phyloP scores from a whole-genome alignment of 2,113 vertebrate genomes.

The Petromus typicus region DNA sequence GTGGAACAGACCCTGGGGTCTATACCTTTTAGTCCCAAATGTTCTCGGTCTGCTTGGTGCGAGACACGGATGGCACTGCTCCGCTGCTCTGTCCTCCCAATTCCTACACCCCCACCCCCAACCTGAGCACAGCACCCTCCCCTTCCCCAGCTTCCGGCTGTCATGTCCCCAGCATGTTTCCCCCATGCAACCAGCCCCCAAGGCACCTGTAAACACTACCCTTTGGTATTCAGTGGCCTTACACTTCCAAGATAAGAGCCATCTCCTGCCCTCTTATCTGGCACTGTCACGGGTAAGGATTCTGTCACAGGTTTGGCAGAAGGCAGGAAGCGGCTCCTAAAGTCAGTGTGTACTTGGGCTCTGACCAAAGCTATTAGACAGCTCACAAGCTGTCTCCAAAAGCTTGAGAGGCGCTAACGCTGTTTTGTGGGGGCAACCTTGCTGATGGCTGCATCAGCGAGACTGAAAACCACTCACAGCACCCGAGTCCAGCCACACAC shows the following conservation, averaged over 20 bases:
- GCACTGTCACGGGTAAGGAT: background rate
- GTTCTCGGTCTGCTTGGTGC: background rate
- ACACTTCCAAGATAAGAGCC: background rate
- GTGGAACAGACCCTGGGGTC: background rate
- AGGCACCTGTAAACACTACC: background rate
- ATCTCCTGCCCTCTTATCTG: background rate
- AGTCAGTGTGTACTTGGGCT: background rate
- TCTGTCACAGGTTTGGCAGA: background rate
- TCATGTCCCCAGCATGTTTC: background rate
- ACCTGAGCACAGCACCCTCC: background rate
- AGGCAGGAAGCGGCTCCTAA: background rate
- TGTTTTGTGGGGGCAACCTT: background rate
- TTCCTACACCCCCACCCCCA: background rate
- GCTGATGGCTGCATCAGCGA: no score
- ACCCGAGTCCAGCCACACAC: background rate
- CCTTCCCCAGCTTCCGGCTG: background rate
- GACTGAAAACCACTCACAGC: no score
- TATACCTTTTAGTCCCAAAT: background rate
- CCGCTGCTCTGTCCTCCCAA: background rate
- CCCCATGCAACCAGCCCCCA: background rate
- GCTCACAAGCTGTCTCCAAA: background rate
- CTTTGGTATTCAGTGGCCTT: background rate
- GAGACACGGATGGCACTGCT: background rate
- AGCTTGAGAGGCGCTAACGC: background rate
- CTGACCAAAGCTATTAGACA: background rate